Conservation (phyloP, 2,888 invertebrate genomes). For the Gryllus longicercus region DNA sequence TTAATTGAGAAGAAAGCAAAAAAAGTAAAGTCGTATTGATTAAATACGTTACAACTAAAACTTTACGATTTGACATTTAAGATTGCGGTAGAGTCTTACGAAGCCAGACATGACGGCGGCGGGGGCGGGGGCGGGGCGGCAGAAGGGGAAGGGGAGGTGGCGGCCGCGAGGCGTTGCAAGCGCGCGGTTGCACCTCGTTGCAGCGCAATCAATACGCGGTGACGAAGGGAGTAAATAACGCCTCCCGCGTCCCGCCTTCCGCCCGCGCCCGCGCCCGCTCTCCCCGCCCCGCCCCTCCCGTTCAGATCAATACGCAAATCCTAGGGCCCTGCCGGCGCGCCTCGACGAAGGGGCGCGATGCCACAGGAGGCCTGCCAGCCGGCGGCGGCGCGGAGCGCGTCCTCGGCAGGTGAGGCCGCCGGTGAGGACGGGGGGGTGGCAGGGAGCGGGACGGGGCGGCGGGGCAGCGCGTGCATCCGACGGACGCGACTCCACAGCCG, state of each 20-base stretch:
- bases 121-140: too few relatives aligned
- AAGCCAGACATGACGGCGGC: too few relatives aligned
- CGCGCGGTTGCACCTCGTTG: neutral
- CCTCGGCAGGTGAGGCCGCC: neutral
- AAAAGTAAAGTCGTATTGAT: too few relatives aligned
- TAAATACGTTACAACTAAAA: too few relatives aligned
- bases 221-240: conserved; percentile 18
- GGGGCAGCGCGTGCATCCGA: neutral
- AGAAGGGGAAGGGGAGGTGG: neutral
- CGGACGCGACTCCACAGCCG: neutral
- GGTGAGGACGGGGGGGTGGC: too few relatives aligned
- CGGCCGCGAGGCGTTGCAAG: neutral
- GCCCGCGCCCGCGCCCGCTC: neutral
- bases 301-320: neutral
- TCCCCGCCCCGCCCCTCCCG: neutral
- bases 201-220: conserved; percentile 6
- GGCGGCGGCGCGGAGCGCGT: neutral
- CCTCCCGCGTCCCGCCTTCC: neutral
- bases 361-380: neutral
- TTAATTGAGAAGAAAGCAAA: too few relatives aligned
- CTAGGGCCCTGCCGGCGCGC: neutral
- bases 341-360: neutral
- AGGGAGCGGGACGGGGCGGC: neutral
- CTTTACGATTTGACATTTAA: too few relatives aligned
- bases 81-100: too few relatives aligned